phyloP scores from a whole-genome alignment of 2,888 invertebrate genomes.

The Drosophila mercatorum region DNA sequence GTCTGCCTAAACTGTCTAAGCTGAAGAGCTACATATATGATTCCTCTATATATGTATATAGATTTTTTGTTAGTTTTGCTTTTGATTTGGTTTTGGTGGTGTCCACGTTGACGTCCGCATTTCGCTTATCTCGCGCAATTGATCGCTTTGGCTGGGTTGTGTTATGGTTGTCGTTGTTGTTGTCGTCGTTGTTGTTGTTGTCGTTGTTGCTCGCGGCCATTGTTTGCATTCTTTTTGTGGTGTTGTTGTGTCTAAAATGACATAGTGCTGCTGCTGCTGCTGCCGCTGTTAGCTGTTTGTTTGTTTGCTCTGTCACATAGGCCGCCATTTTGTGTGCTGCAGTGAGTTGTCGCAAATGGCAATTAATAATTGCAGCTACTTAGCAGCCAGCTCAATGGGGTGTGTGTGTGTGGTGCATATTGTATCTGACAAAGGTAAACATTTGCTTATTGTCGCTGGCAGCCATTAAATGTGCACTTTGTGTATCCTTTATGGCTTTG shows the following conservation, averaged over 20 bases:
- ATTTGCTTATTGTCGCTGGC: conserved; percentile 58
- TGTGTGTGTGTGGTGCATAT: background rate
- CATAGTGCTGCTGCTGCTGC: conserved; percentile 55
- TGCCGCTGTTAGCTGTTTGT: conserved; percentile 29
- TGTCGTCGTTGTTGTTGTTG: conserved; percentile 23
- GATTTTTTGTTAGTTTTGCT: conserved; percentile 7
- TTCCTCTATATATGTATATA: background rate
- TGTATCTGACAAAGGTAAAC: conserved; percentile 62
- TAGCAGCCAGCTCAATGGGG: conserved; percentile 38
- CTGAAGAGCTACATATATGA: background rate
- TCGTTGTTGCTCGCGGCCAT: conserved; percentile 61
- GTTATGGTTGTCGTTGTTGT: conserved; percentile 22
- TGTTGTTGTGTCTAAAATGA: conserved; percentile 66
- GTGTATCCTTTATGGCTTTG: conserved; percentile 71
- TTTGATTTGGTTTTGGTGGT: conserved; percentile 52
- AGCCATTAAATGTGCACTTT: conserved; percentile 59
- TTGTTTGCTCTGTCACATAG: conserved; percentile 34
- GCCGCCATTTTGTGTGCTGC: conserved; percentile 67
- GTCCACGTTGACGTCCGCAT: conserved; percentile 46
- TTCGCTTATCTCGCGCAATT: conserved; percentile 75
- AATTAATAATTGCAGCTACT: conserved; percentile 77
- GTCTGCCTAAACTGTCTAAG: background rate
- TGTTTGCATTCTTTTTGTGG: conserved; percentile 65
- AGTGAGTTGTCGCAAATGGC: conserved; percentile 64
- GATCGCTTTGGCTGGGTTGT: conserved; percentile 56